These are phyloP conservation scores for Megatriorchis doriae DNA, from an alignment of 2,113 vertebrate species.

Conservation along the genomic window DNA sequence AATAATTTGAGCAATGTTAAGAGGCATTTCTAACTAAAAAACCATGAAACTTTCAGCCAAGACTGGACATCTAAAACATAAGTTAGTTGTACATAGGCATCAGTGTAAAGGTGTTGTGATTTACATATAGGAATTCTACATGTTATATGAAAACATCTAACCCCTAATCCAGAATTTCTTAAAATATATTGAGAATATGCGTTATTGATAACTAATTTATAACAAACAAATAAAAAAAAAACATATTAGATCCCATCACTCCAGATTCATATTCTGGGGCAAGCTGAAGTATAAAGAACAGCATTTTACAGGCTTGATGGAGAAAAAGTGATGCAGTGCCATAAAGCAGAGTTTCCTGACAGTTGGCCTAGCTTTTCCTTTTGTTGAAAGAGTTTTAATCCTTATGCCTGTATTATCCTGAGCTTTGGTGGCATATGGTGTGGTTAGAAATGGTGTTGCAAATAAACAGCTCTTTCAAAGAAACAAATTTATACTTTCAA, in stretches of 20 bases:
- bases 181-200: not conserved
- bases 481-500: not conserved
- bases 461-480: not conserved
- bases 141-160: not conserved
- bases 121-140: not conserved
- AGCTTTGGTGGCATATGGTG: not conserved
- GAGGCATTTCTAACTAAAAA: not conserved
- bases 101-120: not conserved
- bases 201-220: not conserved
- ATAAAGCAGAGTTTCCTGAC: not conserved
- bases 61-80: not conserved
- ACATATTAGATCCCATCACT: not conserved
- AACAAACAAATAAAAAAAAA: not conserved
- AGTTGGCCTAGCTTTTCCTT: not conserved
- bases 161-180: not conserved
- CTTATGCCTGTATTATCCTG: not conserved
- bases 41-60: not conserved
- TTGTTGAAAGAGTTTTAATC: not conserved
- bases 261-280: not conserved
- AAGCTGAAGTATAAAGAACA: not conserved
- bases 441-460: not conserved
- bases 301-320: not conserved
- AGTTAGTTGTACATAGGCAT: not conserved
- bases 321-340: not conserved
- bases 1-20: not conserved